Base-by-base conservation (phyloP, 2,888 invertebrate genomes). In the Drosophila yooni region DNA sequence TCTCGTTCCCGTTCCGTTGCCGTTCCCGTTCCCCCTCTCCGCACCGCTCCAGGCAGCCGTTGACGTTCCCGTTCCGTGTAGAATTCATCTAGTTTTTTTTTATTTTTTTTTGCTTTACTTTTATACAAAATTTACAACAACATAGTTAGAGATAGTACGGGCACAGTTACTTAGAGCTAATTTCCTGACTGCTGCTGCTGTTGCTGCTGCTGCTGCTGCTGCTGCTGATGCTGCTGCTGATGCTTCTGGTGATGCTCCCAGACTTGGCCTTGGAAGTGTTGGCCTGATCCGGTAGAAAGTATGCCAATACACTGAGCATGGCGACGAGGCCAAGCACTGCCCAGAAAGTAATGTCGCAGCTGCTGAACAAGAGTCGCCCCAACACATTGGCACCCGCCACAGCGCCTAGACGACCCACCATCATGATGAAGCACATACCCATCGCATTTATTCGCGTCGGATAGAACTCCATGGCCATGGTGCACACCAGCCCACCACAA, bases 401-500 rank as follows among this genome's bases (percentile, higher is more conserved):
- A 0, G 93, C 92, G 0, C 93, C 93, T 58, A 93, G 64, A 8
- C 93, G 91, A 3, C 92, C 93, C 40, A 91, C 74, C 92, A 93
- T 93, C 90, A 93, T 88, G 13, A 92, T 87, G 38, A 93, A 88
- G 75, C 93, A 92, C 90, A 93, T 91, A 53, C 92, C 93, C 93
- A 93, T 93, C 43, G 92, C 93, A 81, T 92, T 93, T 33, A 92
- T 88, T 74, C 94, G 94, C n/a, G 95, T 95, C 2, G 95, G 95
- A 68, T 94, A 95, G 66, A 94, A 92, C 48, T 95, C 95, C 25
- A 95, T 94, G 7, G 94, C 93, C 0, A 95, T 94, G 0, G 95
- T 95, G 73, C 94, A 94, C 88, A 95, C 94, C 33, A 95, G 81
- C 0, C 95, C 95, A 36, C 94, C 94, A 62, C 95, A 94, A 1